Evolutionary conservation across 2,113 vertebrate genomes (phyloP).

Genomic region (Hippocampus barbouri): DNA sequence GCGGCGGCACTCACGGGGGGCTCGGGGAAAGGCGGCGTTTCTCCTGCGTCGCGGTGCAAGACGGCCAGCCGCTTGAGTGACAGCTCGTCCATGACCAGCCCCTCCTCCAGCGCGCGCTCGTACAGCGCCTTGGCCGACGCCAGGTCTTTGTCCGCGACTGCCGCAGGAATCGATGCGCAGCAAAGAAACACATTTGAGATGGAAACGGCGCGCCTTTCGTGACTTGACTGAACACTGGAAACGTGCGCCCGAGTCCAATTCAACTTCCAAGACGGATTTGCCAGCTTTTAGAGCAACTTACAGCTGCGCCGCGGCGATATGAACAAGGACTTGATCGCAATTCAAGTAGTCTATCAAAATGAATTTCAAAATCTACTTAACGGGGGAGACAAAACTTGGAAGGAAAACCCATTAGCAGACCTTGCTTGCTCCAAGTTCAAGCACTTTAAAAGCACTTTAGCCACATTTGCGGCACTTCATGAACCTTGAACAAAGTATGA

Average conservation of each 20-base stretch:
- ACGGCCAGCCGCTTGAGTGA: conserved; percentile 82
- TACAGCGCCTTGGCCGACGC: conserved; percentile 77
- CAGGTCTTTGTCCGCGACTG: conserved; percentile 79
- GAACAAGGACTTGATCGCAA: background rate
- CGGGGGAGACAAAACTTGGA: background rate
- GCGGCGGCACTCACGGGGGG: conserved; percentile 81
- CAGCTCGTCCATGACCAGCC: conserved; percentile 69
- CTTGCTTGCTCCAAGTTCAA: conserved; percentile 1
- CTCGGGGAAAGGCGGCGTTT: conserved; percentile 82
- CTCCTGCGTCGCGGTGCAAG: conserved; percentile 77
- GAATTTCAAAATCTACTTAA: background rate
- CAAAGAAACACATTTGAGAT: background rate
- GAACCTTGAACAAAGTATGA: background rate
- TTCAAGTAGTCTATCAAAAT: background rate
- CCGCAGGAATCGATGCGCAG: background rate
- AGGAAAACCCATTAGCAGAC: conserved; percentile 4
- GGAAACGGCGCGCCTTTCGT: background rate
- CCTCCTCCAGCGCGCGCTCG: conserved; percentile 72
- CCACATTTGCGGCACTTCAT: background rate
- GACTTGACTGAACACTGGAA: background rate
- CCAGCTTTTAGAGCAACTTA: background rate
- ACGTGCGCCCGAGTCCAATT: background rate
- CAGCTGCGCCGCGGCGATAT: background rate
- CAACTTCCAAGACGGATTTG: background rate
- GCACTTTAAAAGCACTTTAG: background rate